Base-by-base conservation (phyloP, 2,888 invertebrate genomes). In the Choreutis nemorana region DNA sequence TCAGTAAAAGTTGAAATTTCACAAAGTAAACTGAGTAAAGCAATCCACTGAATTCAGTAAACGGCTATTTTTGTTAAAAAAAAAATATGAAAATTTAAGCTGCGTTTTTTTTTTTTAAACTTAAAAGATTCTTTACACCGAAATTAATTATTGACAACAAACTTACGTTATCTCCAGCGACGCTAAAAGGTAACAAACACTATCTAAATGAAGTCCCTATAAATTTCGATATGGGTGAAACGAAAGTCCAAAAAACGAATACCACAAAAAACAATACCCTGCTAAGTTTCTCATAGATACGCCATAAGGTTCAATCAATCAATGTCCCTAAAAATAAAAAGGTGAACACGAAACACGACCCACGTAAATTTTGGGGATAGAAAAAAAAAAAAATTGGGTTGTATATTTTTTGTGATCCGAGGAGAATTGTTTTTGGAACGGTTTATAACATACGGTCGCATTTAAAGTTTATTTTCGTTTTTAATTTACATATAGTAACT, bases 291-390 rank as follows among this genome's bases (percentile, higher is more conserved):
- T 64, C 70, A 73, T 67, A 72, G 68, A 57, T 55, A 48, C 57
- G 53, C 61, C 59, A 67, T 68, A 71, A 72, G 64, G 75, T 64
- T 63, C 70, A 70, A 77, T 77, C 75, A 73, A 77, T 77, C 77
- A 77, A 75, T 66, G 77, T 73, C 77, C 62, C 60, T 62, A 63
- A 62, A 65, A 67, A 63, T 66, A 72, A 75, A 72, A 68, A 65
- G 59, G 60, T 53, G 47, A 54, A 57, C 50, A 42, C 55, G 54
- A 44, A 57, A 58, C 60, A 53, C 71, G 72, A 71, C 75, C 75
- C 73, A 75, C 71, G 68, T 73, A 67, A 72, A 70, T 60, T 67
- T 23, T 55, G 41, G 57, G 54, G 41, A 57, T 57, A 51, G 55
- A 58, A 66, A 73, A 72, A 58, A 66, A 73, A 72, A 72, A 72